A percentile compares a stretch with the other conserved stretches of the same genome.
Evolutionary conservation across 37 sponge, comb jelly and placozoan genomes (phyloP).

Genomic region (Hormiphora californensis): DNA sequence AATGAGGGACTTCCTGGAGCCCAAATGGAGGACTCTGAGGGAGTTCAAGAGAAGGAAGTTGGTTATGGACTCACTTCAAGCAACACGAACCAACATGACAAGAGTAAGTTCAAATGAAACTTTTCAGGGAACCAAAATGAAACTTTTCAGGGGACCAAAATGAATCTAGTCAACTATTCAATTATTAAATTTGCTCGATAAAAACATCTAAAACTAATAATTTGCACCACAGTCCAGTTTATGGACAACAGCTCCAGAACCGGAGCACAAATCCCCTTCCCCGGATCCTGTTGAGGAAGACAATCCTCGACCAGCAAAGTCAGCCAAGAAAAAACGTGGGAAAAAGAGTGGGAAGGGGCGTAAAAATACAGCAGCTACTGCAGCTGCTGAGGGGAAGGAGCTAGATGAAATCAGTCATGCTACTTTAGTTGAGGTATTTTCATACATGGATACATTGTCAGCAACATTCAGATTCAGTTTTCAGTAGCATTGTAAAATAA

Average conservation of each 20-base stretch:
- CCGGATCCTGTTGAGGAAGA: not conserved
- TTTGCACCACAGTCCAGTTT: not conserved
- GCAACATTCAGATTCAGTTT: too few species aligned
- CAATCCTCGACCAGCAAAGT: not conserved
- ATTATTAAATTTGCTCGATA: not conserved
- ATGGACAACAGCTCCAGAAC: not conserved
- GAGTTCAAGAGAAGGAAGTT: conserved; percentile 44
- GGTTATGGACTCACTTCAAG: not conserved
- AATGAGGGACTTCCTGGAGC: conserved; percentile 39
- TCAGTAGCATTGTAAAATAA: too few species aligned
- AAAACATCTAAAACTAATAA: too few species aligned
- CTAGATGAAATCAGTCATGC: conserved; percentile 49
- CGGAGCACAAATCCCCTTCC: not conserved
- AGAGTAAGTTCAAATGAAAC: not conserved
- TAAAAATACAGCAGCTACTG: not conserved
- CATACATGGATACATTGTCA: too few species aligned
- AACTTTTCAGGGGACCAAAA: not conserved
- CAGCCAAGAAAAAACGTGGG: not conserved
- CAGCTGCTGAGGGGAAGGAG: not conserved
- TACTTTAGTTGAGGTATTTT: conserved; percentile 14
- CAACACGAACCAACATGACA: not conserved
- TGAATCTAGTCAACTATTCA: not conserved
- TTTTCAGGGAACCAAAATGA: not conserved
- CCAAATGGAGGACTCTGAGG: conserved; percentile 13
- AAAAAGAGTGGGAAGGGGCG: not conserved